These are phyloP conservation scores for Chloroclystis v-ata DNA, from an alignment of 2,888 invertebrate species.

Conservation along the genomic window DNA sequence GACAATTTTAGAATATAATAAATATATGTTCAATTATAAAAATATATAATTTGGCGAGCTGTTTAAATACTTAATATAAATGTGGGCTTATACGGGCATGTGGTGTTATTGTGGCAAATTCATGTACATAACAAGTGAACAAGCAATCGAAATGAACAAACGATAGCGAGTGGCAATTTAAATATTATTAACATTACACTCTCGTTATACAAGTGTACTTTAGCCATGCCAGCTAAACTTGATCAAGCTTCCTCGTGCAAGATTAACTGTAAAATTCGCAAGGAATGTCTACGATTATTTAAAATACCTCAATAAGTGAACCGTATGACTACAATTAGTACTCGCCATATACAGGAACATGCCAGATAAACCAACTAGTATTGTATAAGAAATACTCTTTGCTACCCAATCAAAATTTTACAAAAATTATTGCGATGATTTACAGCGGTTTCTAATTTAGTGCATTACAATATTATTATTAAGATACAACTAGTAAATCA, in stretches of 20 bases:
- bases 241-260: slow-evolving; percentile 31
- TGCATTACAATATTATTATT: slow-evolving; percentile 43
- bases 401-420: slow-evolving; percentile 58
- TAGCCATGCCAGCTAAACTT: slow-evolving; percentile 30
- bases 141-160: slow-evolving; percentile 25
- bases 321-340: slow-evolving; percentile 22
- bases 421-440: slow-evolving; percentile 62
- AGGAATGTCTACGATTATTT: slow-evolving; percentile 28
- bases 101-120: slow-evolving; percentile 58
- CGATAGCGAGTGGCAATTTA: slow-evolving; percentile 24
- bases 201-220: slow-evolving; percentile 21
- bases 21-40: slow-evolving; percentile 62
- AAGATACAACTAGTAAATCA: slow-evolving; percentile 39
- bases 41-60: slow-evolving; percentile 66
- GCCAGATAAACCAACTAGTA: slow-evolving; percentile 56
- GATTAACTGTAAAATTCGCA: slow-evolving; percentile 27
- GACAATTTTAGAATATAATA: slow-evolving; percentile 63
- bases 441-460: slow-evolving; percentile 52
- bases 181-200: too few species aligned
- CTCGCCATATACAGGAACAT: slow-evolving; percentile 60
- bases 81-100: slow-evolving; percentile 55
- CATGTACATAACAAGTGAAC: slow-evolving; percentile 45
- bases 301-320: slow-evolving; percentile 22
- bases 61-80: slow-evolving; percentile 47
- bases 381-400: slow-evolving; percentile 27